phyloP scores from a whole-genome alignment of 2,113 vertebrate species.

The Phycodurus eques region DNA sequence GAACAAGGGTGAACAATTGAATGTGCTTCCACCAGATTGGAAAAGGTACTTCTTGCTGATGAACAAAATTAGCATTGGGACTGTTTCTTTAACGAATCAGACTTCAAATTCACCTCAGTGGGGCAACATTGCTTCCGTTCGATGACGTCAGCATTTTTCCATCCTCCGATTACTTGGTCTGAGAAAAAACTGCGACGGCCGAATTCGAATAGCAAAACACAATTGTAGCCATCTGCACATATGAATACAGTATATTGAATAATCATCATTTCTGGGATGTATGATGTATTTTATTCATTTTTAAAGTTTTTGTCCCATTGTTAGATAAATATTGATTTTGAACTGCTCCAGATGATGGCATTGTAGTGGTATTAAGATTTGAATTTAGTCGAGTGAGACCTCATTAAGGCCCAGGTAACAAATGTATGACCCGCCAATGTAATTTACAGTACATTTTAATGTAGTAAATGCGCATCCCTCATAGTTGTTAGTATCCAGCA shows the following conservation, averaged over 20 bases:
- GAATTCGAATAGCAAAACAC: neutral
- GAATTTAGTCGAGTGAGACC: neutral
- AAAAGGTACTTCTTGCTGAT: too few relatives aligned
- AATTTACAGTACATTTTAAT: neutral
- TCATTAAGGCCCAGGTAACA: neutral
- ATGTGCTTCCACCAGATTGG: too few relatives aligned
- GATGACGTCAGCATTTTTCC: too few relatives aligned
- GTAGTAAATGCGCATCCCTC: neutral
- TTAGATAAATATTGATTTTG: neutral
- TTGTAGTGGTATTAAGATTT: neutral
- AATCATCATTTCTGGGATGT: neutral
- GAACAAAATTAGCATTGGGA: too few relatives aligned
- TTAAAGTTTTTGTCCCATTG: neutral
- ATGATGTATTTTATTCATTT: neutral
- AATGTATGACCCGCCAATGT: neutral
- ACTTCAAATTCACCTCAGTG: too few relatives aligned
- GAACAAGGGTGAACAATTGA: too few relatives aligned
- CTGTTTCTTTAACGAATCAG: too few relatives aligned
- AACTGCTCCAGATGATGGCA: neutral
- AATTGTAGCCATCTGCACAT: neutral
- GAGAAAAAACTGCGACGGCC: neutral
- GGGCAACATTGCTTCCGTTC: too few relatives aligned
- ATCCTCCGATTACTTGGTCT: neutral
- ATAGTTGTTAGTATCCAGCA: conserved; percentile 49
- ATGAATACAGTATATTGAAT: neutral